phyloP scores from a whole-genome alignment of 2,888 invertebrate genomes.

The Rhagonycha lutea region DNA sequence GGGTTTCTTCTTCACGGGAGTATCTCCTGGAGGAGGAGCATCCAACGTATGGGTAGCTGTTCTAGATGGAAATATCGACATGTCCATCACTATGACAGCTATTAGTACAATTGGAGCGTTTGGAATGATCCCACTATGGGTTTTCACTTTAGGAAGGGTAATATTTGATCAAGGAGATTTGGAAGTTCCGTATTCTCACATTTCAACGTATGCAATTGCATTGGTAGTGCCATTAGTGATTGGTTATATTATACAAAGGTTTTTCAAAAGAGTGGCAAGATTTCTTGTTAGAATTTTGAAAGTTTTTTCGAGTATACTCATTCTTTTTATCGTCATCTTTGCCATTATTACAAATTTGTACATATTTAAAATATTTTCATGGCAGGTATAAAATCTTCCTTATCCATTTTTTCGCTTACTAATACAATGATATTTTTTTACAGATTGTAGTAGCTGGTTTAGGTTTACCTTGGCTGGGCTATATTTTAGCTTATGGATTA shows the following conservation, averaged over 20 bases:
- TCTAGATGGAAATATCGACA: constrained; percentile 87
- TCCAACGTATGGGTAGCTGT: constrained; percentile 96
- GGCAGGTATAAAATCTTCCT: constrained; percentile 73
- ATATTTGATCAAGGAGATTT: constrained; percentile 71
- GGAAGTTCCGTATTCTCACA: constrained; percentile 76
- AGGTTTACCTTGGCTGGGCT: constrained; percentile 83
- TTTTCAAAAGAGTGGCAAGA: constrained; percentile 67
- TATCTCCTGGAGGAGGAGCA: constrained; percentile 92
- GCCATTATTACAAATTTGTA: constrained; percentile 89
- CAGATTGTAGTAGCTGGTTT: constrained; percentile 82
- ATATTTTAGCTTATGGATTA: constrained; percentile 67
- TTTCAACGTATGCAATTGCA: constrained; percentile 73
- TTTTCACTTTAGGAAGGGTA: constrained; percentile 79
- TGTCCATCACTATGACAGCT: constrained; percentile 95
- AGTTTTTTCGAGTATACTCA: constrained; percentile 77
- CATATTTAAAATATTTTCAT: constrained; percentile 85
- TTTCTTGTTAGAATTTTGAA: constrained; percentile 81
- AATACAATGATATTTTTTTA: constrained; percentile 36
- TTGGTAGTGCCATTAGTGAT: constrained; percentile 78
- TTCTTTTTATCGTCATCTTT: constrained; percentile 83
- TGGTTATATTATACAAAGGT: constrained; percentile 69
- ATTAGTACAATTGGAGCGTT: constrained; percentile 81
- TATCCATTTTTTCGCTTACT: neutral
- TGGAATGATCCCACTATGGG: constrained; percentile 89
- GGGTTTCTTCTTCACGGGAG: constrained; percentile 88